phyloP scores from a whole-genome alignment of 2,888 invertebrate species.

The Celastrina argiolus region DNA sequence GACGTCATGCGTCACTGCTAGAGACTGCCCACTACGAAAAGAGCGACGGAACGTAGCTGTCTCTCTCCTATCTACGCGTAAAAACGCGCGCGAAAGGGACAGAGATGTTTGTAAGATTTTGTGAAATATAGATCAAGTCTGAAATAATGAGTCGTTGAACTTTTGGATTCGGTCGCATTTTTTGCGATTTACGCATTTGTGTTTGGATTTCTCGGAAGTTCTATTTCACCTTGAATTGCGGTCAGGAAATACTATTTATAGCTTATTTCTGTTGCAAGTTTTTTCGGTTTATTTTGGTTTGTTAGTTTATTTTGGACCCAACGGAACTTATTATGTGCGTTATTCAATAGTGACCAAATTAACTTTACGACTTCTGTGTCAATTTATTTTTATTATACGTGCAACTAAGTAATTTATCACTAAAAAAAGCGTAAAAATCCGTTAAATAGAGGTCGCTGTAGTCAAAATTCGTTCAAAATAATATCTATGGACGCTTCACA shows the following conservation, averaged over 20 bases:
- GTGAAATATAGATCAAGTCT: conserved; percentile 71
- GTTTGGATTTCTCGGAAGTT: conserved; percentile 12
- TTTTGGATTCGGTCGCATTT: conserved; percentile 23
- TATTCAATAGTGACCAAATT: neutral
- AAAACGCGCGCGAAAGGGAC: conserved; percentile 42
- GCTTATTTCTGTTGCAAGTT: neutral
- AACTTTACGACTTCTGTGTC: neutral
- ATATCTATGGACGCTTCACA: too few species aligned
- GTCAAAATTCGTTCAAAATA: too few species aligned
- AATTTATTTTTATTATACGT: neutral
- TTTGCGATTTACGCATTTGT: conserved; percentile 22
- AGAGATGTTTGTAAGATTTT: conserved; percentile 60
- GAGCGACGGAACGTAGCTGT: conserved; percentile 42
- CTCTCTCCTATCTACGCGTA: conserved; percentile 42
- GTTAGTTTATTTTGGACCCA: neutral
- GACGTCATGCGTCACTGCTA: conserved; percentile 61
- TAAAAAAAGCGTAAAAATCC: too few species aligned
- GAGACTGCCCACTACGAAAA: conserved; percentile 64
- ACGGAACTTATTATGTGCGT: neutral
- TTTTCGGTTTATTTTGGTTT: neutral
- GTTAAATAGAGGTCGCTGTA: too few species aligned
- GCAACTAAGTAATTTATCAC: too few species aligned
- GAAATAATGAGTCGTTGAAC: conserved; percentile 70
- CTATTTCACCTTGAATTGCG: neutral
- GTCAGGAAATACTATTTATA: neutral